Conservation (phyloP, 2,113 vertebrate genomes). For the Marmota flaviventris region DNA sequence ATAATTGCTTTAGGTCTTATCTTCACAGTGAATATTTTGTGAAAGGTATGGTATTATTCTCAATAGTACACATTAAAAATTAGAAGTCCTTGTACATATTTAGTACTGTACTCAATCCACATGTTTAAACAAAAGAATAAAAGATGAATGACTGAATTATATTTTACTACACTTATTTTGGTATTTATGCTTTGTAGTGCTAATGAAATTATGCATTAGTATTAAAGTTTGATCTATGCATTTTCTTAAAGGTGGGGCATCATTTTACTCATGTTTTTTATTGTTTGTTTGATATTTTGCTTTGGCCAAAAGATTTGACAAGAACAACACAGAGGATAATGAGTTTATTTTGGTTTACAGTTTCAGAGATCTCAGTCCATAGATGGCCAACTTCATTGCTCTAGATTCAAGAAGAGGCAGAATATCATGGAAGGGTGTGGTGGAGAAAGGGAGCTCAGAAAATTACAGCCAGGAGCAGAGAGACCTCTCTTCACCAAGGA, state of each 20-base stretch:
- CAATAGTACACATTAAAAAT: background rate
- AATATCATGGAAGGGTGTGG: too few species aligned
- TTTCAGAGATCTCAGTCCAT: too few species aligned
- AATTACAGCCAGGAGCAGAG: too few species aligned
- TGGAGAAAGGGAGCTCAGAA: too few species aligned
- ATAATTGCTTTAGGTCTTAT: conserved; percentile 19
- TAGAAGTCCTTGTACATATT: background rate
- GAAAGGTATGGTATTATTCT: background rate
- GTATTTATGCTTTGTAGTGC: background rate
- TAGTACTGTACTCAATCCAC: background rate
- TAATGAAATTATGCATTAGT: background rate
- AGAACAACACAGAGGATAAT: too few species aligned
- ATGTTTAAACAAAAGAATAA: background rate
- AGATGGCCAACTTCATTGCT: too few species aligned
- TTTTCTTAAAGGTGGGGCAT: background rate
- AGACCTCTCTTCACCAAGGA: too few species aligned
- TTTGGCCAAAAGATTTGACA: too few species aligned
- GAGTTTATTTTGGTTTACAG: too few species aligned
- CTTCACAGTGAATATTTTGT: background rate
- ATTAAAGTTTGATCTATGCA: background rate
- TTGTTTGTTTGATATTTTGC: too few species aligned
- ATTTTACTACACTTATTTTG: background rate
- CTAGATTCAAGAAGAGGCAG: too few species aligned
- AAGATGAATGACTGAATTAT: background rate
- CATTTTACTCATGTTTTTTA: too few species aligned